Evolutionary conservation across 2,888 invertebrate species (phyloP).

Genomic region (Andricus curvator): DNA sequence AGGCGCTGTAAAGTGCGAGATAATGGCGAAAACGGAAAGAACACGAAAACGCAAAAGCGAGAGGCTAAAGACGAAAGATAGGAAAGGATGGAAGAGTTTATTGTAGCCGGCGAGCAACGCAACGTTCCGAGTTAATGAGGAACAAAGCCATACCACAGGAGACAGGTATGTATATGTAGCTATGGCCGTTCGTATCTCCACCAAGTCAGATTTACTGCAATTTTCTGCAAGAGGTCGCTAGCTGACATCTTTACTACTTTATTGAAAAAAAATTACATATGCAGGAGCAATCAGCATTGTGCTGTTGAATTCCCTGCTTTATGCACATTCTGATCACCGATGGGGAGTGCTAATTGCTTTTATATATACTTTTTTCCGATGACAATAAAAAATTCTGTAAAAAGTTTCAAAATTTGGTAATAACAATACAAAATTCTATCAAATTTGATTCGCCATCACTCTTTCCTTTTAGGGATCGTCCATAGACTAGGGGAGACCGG

Average conservation of each 20-base stretch:
- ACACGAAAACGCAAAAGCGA: neutral
- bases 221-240: slow-evolving; percentile 15
- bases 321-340: slow-evolving; percentile 16
- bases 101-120: slow-evolving; percentile 32
- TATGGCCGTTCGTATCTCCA: slow-evolving; percentile 10
- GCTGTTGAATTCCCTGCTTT: neutral
- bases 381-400: no score
- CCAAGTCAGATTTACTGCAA: slow-evolving; percentile 34
- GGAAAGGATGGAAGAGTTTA: slow-evolving; percentile 29
- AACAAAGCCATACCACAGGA: slow-evolving; percentile 25
- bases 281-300: slow-evolving; percentile 26
- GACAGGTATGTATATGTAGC: slow-evolving; percentile 12
- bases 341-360: neutral
- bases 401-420: no score
- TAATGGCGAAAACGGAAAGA: slow-evolving; percentile 33
- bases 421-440: no score
- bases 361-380: no score
- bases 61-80: neutral
- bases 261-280: slow-evolving; percentile 13
- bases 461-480: no score
- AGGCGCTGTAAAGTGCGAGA: slow-evolving; percentile 33
- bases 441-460: no score
- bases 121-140: slow-evolving; percentile 41
- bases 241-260: slow-evolving; percentile 35
- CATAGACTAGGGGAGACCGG: no score